Conservation (phyloP, 2,888 invertebrate genomes). For the Tenthredo distinguenda region DNA sequence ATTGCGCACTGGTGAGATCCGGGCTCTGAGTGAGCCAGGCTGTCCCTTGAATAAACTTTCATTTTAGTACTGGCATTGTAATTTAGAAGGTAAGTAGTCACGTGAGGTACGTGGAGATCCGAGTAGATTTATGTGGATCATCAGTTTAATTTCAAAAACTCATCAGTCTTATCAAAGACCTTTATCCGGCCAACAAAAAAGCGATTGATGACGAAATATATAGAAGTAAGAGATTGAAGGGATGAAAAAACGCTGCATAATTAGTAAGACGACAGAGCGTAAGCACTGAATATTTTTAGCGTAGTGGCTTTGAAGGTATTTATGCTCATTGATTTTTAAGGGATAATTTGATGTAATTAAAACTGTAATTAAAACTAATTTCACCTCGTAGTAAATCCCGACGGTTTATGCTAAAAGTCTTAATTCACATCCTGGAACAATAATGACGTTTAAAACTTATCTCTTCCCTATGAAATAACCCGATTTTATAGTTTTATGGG, state of each 20-base stretch:
- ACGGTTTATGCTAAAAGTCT: not conserved
- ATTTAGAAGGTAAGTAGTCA: constrained; percentile 8
- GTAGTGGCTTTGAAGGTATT: not conserved
- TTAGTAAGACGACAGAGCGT: not conserved
- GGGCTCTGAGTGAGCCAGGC: not conserved
- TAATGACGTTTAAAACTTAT: not conserved
- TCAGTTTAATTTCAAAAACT: not conserved
- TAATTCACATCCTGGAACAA: not conserved
- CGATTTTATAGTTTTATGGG: constrained; percentile 28
- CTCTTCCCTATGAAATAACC: not conserved
- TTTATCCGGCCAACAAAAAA: not conserved
- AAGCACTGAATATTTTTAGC: not conserved
- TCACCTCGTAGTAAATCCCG: not conserved
- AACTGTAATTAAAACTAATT: not conserved
- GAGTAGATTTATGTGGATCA: constrained; percentile 9
- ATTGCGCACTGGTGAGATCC: constrained; percentile 8
- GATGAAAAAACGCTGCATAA: not conserved
- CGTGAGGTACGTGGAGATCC: not conserved
- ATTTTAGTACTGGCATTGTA: constrained; percentile 7
- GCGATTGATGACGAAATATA: not conserved
- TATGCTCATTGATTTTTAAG: not conserved
- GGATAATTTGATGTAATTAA: not conserved
- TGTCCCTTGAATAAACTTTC: not conserved
- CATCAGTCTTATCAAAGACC: not conserved
- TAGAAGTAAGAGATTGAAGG: not conserved